phyloP scores from a whole-genome alignment of 1,140 invertebrate genomes.

The Pogonus chalceus region DNA sequence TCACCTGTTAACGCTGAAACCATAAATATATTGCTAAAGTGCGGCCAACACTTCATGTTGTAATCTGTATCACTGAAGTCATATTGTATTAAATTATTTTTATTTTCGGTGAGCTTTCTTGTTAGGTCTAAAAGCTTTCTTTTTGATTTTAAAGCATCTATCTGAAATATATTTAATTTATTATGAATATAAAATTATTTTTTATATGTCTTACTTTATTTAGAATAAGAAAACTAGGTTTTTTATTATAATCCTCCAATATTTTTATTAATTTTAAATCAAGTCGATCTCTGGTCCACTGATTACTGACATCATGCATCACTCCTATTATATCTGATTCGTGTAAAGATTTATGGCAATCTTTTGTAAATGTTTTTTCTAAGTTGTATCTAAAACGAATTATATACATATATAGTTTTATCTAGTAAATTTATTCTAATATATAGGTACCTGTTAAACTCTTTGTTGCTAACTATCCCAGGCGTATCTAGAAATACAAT shows the following conservation, averaged over 20 bases:
- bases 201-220: constrained; percentile 62
- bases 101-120: constrained; percentile 49
- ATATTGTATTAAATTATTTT: constrained; percentile 12
- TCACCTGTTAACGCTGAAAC: constrained; percentile 64
- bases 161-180: constrained; percentile 38
- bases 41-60: too few species aligned
- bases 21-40: constrained; percentile 80
- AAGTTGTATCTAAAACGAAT: constrained; percentile 50
- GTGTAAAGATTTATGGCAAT: constrained; percentile 52
- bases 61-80: constrained; percentile 31
- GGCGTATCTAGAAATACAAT: constrained; percentile 84
- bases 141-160: constrained; percentile 72
- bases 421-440: constrained; percentile 11
- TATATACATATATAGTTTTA: constrained; percentile 15
- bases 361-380: constrained; percentile 50
- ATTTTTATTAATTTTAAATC: constrained; percentile 59
- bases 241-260: constrained; percentile 49
- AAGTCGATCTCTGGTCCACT: constrained; percentile 52
- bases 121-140: constrained; percentile 59
- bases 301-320: constrained; percentile 72
- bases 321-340: constrained; percentile 76
- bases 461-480: constrained; percentile 56
- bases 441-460: constrained; percentile 50
- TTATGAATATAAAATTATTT: constrained; percentile 5
- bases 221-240: constrained; percentile 68